These are phyloP conservation scores for Drosophila maculinotata DNA, from an alignment of 2,888 invertebrate genomes.

Conservation along the genomic window DNA sequence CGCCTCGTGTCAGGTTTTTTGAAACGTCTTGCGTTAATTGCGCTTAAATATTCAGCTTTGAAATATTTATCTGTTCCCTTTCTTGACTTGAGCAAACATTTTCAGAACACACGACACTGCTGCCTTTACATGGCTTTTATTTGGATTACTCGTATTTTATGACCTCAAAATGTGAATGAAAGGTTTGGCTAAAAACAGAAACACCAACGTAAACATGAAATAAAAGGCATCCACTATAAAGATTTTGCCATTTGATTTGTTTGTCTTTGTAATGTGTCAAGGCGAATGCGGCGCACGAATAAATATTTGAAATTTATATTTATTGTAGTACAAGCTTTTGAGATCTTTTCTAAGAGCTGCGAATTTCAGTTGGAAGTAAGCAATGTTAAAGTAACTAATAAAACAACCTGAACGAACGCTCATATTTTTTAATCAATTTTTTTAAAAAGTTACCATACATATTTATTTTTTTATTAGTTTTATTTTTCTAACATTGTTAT, in stretches of 20 bases:
- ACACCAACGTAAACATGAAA: constrained; percentile 20
- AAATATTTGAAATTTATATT: constrained; percentile 53
- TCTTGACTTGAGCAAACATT: constrained; percentile 52
- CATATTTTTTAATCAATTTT: background rate
- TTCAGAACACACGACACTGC: constrained; percentile 12
- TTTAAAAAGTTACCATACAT: background rate
- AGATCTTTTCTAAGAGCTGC: background rate
- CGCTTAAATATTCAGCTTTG: constrained; percentile 22
- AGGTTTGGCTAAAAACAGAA: constrained; percentile 31
- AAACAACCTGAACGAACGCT: background rate
- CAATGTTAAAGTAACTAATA: constrained; percentile 1
- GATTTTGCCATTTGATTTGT: constrained; percentile 46
- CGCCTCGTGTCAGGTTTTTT: constrained; percentile 21
- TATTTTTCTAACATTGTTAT: too few species aligned
- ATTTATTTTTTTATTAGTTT: background rate
- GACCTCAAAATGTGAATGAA: constrained; percentile 44
- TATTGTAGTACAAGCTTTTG: constrained; percentile 27
- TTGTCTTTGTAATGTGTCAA: constrained; percentile 44
- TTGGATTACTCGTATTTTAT: constrained; percentile 10
- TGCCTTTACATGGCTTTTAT: constrained; percentile 32
- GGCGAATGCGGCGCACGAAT: constrained; percentile 33
- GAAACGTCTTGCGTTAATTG: constrained; percentile 21
- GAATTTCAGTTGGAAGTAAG: background rate
- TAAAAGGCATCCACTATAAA: constrained; percentile 34
- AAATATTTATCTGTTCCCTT: constrained; percentile 37